Base-by-base conservation (phyloP, 2,113 vertebrate species). In the Dasypus novemcinctus region DNA sequence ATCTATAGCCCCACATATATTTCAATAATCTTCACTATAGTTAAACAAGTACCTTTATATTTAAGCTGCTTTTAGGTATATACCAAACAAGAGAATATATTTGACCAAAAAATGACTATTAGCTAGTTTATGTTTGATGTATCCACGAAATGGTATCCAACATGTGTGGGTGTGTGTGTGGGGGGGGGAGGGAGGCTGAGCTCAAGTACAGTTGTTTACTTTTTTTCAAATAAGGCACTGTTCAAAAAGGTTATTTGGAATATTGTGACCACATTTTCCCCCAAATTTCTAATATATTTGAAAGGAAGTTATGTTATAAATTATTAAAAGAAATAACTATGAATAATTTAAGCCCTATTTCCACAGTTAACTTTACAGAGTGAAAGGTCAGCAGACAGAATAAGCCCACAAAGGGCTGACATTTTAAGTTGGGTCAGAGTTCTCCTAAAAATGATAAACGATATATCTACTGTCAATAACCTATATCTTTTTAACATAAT, bases 281-380 rank as follows among this genome's bases (percentile, higher is more conserved):
- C 54, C 14, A 52, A 49, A 87, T 95, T 92, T 86, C 43, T 68
- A 95, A 61, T 66, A 8, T 83, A 69, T 90, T 82, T 59, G 23
- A 78, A 93, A 57, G 90, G n/a, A 95, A 96, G 38, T 74, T 76
- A 85, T 33, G 87, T 33, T 93, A 88, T 88, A 90, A 92, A 94
- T 94, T 93, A 93, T 96, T 96, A 76, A 94, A 76, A 93, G 49
- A 91, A 91, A 87, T 61, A 61, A 69, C 38, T 74, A 94, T 94
- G 76, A 96, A 95, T 96, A 93, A 97, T 96, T 95, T 61, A 97
- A 92, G 74, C 29, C 71, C 78, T 6, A 92, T 96, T 94, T 57
- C 75, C 83, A n/a, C 66, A 96, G 27, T 95, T 90, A 95, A 96
- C 59, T 95, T 94, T 95, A 80, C 69, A 11, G 8, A 86, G 75